Evolutionary conservation across 2,797 vertebrate genomes (phyloP).

Genomic region (Chrysolophus pictus): DNA sequence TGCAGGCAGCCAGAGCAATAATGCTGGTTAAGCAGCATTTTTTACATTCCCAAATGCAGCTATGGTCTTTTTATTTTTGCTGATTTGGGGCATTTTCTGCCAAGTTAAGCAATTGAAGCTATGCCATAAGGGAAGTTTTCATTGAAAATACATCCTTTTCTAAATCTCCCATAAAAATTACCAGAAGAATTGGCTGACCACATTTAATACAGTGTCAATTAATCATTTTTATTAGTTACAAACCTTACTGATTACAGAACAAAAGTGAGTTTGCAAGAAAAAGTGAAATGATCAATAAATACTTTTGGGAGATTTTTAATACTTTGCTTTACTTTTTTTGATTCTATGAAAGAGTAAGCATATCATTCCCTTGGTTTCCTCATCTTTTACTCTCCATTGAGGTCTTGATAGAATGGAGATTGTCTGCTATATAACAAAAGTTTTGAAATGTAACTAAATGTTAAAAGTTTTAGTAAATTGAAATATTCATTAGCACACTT

Average conservation of each 20-base stretch:
- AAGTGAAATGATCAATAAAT: background rate
- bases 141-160: background rate
- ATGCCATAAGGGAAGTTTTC: slow-evolving; percentile 29
- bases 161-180: background rate
- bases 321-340: background rate
- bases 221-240: background rate
- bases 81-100: slow-evolving; percentile 74
- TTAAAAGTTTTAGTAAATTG: too few relatives aligned
- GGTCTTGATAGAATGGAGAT: background rate
- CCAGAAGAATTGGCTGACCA: background rate
- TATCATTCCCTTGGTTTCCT: background rate
- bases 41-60: slow-evolving; percentile 60
- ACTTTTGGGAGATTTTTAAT: background rate
- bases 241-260: background rate
- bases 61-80: slow-evolving; percentile 67
- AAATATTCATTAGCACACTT: background rate
- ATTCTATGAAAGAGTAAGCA: background rate
- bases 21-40: slow-evolving; percentile 74
- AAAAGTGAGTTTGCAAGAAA: background rate
- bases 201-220: background rate
- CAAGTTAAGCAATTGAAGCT: slow-evolving; percentile 55
- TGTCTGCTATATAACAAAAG: background rate
- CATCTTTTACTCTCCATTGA: background rate
- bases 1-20: slow-evolving; percentile 54
- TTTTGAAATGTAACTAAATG: background rate